Evolutionary conservation across 2,113 vertebrate species (phyloP), one percentile per base, ranked within the genome.

Genomic region (Sardina pilchardus): DNA sequence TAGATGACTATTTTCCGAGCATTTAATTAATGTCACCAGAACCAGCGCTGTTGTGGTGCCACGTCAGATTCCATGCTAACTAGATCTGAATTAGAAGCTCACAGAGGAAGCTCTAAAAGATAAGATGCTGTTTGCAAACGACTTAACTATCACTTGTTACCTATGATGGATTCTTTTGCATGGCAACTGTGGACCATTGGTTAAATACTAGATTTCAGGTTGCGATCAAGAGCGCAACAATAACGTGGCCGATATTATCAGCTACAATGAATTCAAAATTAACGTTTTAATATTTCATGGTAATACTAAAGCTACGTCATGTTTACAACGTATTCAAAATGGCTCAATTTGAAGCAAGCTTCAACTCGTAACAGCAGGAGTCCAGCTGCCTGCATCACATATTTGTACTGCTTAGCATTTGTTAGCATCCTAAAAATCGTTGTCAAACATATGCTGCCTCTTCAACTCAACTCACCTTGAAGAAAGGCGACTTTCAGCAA

Each of bases 41-140:
- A 3, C 21, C 53, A 1, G 19, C 53, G 19, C 53, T 59, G 21
- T 24, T 21, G 53, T 7, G 21, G 63, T 71, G 63, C 63, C 63
- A 71, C 63, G 63, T 71, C 63, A 71, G 63, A 71, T 71, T 71
- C 45, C 14, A 14, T 71, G 63, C n/a, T 71, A 34, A 71, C 63
- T 71, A n/a, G 50, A 56, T 5, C 50, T 21, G 50, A 56, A 59
- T 59, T 24, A 24, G 21, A 59, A 50, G 16, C 48, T 50, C 39
- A 42, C 39, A 2, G 39, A 42, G 39, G 39, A 42, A 42, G 39
- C 39, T 42, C 39, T 42, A 42, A 4, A 4, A 42, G 39, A 42
- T 42, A 42, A 2, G 39, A 42, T 42, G 39, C 39, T 42, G 39
- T 42, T 42, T 2, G 39, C 2, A 42, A 42, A 42, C 39, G 39